Evolutionary conservation across 2,797 vertebrate species (phyloP), one percentile per base, ranked within the genome.

Genomic region (Pseudomugil gertrudae): DNA sequence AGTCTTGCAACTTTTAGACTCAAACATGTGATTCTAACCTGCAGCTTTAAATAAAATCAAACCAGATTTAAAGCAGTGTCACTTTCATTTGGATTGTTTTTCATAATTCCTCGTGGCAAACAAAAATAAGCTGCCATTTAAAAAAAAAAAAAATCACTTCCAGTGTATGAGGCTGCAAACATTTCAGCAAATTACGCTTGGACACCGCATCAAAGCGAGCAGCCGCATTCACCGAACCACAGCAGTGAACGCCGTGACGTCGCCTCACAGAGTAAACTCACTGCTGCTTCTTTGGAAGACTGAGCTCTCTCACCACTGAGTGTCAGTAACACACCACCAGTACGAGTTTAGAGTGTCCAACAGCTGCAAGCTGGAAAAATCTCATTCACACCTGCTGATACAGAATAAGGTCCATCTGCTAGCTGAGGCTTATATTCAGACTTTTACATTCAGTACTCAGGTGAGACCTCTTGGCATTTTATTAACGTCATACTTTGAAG

Each of bases 261-360:
- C 15, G 50, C 50, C 50, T 29, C 26, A 5, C 24, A 29, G 26
- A 52, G 50, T 56, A 50, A 68, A 69, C 57, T 52, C 64, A 15
- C 53, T n/a, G 51, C 23, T 7, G n/a, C 27, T 61, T 70, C 32
- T 59, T 63, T 57, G 52, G 54, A 71, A 52, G 66, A 66, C 62
- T 55, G 43, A 66, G 23, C 1, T 13, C 23, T 72, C 53, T 82
- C 65, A 80, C 88, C 88, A 89, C 87, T 79, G 73, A 67, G 87
- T 87, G 88, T 84, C 87, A 86, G 80, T 82, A 85, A 72, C 38
- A 63, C 77, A 76, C 88, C 74, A 13, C 23, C 2, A 15, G 19
- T 3, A 32, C 29, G 32, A 70, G 58, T 56, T 68, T 38, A 2
- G 36, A 58, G 52, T 23, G 27, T 57, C 56, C 52, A 13, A 7